Base-by-base conservation (phyloP, 2,113 vertebrate genomes). In the Sturnira hondurensis region DNA sequence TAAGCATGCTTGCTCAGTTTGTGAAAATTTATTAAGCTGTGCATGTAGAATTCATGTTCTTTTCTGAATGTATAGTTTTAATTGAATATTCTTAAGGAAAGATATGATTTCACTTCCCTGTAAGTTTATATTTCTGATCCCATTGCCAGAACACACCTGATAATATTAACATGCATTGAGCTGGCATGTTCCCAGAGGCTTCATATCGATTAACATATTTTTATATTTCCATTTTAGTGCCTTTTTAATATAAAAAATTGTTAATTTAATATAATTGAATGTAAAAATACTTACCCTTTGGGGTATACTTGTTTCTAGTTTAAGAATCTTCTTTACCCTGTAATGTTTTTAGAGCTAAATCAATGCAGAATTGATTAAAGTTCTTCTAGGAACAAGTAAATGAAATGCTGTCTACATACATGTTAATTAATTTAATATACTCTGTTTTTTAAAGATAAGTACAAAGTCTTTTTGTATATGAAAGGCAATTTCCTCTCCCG, bases 271-370 rank as follows among this genome's bases (percentile, higher is more conserved):
- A 89, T 20, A 67, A 6, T 77, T 19, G 65, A 56, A 73, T 38
- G 14, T 86, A 65, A 82, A 89, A 86, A 6, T 70, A 86, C 43
- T 76, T 81, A 6, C 3, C 4, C 4, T 68, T 73, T 86, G 15
- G 9, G 4, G 2, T 77, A 47, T 38, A 81, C 31, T 43, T 81
- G 11, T 89, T 41, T 38, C 58, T 80, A 19, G 3, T 14, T 84
- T 84, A 93, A 78, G 20, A 88, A 56, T 45, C 61, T 92, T 85
- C 61, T 81, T 17, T 85, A 13, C 7, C 7, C 7, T 70, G 2
- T 54, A 54, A 68, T 43, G 13, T 45, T 80, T 96, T 95, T 80
- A 93, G 45, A 38, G n/a, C 50, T 83, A 94, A 90, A 58, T 73
- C 54, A 83, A 67, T 24, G 76, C 26, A 77, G 12, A 95, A 77